phyloP scores from a whole-genome alignment of 1,140 invertebrate genomes.

The Anastatus disparis region DNA sequence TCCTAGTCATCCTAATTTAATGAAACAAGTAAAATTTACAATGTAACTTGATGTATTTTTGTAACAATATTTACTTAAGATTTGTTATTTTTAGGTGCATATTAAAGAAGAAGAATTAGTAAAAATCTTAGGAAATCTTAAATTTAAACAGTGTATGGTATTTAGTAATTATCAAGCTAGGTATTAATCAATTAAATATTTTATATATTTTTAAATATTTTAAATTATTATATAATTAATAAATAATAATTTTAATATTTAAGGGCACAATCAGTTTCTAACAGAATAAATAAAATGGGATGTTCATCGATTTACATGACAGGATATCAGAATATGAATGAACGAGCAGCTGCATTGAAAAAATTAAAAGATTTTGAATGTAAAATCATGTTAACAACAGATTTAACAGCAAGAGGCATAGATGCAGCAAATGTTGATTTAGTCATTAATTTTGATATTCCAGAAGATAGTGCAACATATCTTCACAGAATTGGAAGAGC shows the following conservation, averaged over 20 bases:
- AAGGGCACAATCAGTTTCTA: conserved; percentile 78
- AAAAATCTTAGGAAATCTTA: conserved; percentile 75
- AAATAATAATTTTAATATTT: conserved; percentile 38
- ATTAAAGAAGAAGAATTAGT: conserved; percentile 78
- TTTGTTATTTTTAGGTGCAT: conserved; percentile 61
- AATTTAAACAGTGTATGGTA: conserved; percentile 90
- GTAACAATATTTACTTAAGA: neutral
- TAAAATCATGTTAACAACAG: conserved; percentile 90
- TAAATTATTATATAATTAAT: conserved; percentile 19
- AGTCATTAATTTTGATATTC: conserved; percentile 92
- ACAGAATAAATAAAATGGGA: conserved; percentile 75
- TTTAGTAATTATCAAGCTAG: conserved; percentile 89
- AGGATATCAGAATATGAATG: conserved; percentile 81
- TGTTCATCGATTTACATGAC: conserved; percentile 80
- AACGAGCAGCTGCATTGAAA: conserved; percentile 79
- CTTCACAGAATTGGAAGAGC: conserved; percentile 95
- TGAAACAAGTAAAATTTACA: conserved; percentile 68
- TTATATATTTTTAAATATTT: too few species aligned
- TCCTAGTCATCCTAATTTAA: conserved; percentile 70
- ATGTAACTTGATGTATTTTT: neutral
- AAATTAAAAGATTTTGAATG: conserved; percentile 82
- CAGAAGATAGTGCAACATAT: conserved; percentile 86
- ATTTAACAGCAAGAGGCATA: conserved; percentile 87
- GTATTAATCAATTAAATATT: conserved; percentile 58
- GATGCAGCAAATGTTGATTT: conserved; percentile 93